Evolutionary conservation across 53 echinoderm and acorn worm species (phyloP).

Genomic region (Echinarachnius parma): DNA sequence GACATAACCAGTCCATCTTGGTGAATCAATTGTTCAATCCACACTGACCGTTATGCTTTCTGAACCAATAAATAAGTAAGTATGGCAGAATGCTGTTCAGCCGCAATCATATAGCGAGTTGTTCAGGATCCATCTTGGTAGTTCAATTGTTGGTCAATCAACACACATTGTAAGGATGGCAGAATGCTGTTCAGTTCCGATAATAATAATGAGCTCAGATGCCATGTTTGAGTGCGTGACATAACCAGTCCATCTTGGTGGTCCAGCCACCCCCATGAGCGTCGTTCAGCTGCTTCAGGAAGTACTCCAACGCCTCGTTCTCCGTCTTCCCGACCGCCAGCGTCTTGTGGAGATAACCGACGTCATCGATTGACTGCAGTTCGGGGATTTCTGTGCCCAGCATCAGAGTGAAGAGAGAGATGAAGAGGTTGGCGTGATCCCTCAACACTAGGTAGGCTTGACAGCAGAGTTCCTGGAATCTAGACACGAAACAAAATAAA

Average conservation of each 20-base stretch:
- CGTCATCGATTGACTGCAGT: conserved; percentile 90
- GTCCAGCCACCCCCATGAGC: conserved; percentile 93
- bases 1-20: background rate
- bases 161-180: background rate
- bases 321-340: conserved; percentile 89
- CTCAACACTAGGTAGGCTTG: conserved; percentile 85
- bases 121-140: too few species aligned
- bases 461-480: conserved; percentile 90
- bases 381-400: conserved; percentile 89
- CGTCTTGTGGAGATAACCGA: conserved; percentile 94
- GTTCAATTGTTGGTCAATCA: background rate
- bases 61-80: too few species aligned
- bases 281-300: conserved; percentile 91
- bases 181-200: background rate
- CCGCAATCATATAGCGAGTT: too few species aligned
- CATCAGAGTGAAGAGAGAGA: conserved; percentile 94
- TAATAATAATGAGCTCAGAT: conserved; percentile 35
- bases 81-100: too few species aligned
- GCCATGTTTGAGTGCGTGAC: conserved; percentile 90
- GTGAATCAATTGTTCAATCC: too few species aligned
- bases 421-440: conserved; percentile 85
- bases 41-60: too few species aligned
- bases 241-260: conserved; percentile 96
- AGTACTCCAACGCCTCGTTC: conserved; percentile 85
- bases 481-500: too few species aligned